Evolutionary conservation across 2,113 vertebrate genomes (phyloP).

Genomic region (Dipodomys stephensi): DNA sequence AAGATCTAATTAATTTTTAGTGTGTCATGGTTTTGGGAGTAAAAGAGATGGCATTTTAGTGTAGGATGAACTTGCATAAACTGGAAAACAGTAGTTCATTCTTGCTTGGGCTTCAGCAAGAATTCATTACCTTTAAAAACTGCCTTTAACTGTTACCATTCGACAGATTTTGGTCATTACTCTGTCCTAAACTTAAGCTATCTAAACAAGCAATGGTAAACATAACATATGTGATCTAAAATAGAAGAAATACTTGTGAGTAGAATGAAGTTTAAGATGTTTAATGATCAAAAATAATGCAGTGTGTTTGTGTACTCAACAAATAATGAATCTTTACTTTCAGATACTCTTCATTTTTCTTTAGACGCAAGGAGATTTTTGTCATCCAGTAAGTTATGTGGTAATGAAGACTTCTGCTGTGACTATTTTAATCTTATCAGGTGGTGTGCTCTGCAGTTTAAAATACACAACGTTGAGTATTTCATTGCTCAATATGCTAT

Average conservation of each 20-base stretch:
- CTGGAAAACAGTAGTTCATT: not conserved
- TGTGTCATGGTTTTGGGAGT: not conserved
- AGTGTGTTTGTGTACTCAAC: slow-evolving; percentile 83
- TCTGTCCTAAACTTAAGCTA: slow-evolving; percentile 4
- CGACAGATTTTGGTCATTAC: not conserved
- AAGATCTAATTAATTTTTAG: no score
- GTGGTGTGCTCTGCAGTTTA: slow-evolving; percentile 79
- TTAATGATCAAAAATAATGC: slow-evolving; percentile 48
- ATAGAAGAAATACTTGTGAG: slow-evolving; percentile 19
- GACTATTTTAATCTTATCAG: slow-evolving; percentile 79
- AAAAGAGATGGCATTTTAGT: not conserved
- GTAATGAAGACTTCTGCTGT: slow-evolving; percentile 80
- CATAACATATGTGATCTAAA: not conserved
- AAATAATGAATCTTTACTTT: slow-evolving; percentile 89
- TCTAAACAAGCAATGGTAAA: slow-evolving; percentile 42
- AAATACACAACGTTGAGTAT: not conserved
- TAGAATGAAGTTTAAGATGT: slow-evolving; percentile 29
- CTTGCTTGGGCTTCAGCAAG: not conserved
- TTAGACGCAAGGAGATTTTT: slow-evolving; percentile 99
- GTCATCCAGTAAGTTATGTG: slow-evolving; percentile 98
- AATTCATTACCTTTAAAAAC: not conserved
- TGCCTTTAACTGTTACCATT: not conserved
- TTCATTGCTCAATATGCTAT: slow-evolving; percentile 49
- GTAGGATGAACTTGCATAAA: not conserved
- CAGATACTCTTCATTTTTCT: slow-evolving; percentile 99